Percentiles rank a stretch among this genome's conserved stretches.
Conservation (phyloP, 2,113 vertebrate genomes). For the Rhineura floridana region DNA sequence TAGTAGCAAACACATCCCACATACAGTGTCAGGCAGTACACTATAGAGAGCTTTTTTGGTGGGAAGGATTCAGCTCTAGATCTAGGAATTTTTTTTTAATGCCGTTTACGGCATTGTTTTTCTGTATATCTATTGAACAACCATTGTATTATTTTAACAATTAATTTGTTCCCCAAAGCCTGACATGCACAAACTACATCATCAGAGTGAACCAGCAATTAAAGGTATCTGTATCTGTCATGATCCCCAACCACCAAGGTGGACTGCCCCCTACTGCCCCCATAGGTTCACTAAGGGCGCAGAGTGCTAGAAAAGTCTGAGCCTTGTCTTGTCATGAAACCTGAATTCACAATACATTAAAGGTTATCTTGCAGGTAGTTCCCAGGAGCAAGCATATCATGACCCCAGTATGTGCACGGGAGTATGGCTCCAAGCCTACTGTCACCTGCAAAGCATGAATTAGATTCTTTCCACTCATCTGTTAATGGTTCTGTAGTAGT, state of each 20-base stretch:
- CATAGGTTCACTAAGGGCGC: neutral
- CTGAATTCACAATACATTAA: neutral
- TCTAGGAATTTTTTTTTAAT: too few species aligned
- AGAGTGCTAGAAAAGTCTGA: neutral
- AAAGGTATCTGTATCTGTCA: neutral
- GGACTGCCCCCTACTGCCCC: neutral
- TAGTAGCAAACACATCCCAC: too few species aligned
- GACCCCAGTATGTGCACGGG: neutral
- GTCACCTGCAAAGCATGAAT: too few species aligned
- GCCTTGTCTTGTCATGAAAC: too few species aligned
- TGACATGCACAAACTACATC: neutral
- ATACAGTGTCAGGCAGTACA: too few species aligned
- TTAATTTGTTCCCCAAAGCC: too few species aligned
- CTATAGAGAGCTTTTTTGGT: too few species aligned
- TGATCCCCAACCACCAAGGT: neutral
- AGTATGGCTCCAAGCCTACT: too few species aligned
- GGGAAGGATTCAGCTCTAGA: too few species aligned
- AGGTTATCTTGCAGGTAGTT: neutral
- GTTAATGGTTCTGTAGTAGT: neutral
- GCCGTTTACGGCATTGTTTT: too few species aligned
- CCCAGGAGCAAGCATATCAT: neutral
- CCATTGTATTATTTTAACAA: too few species aligned
- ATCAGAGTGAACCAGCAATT: neutral
- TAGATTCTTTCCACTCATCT: neutral
- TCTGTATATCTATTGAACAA: too few species aligned